These are phyloP conservation scores for cattle (Bos taurus) DNA, from an alignment of 2,113 vertebrate genomes.

Conservation along the genomic window DNA sequence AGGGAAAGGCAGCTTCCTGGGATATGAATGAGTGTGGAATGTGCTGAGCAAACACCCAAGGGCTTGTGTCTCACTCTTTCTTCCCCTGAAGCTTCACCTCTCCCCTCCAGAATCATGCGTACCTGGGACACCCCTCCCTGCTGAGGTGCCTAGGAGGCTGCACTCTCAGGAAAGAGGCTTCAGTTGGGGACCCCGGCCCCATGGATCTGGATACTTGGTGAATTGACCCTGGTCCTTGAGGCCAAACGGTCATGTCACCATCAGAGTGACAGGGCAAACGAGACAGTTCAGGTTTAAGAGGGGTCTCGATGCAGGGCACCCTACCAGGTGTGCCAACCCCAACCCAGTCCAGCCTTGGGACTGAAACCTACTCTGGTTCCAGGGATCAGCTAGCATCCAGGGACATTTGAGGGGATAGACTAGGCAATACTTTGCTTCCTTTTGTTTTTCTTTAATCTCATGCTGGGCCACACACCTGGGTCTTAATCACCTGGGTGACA, in stretches of 20 bases:
- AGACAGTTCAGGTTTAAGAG: background rate
- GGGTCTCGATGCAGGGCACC: background rate
- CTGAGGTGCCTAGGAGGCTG: background rate
- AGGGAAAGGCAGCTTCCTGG: background rate
- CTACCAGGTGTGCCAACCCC: background rate
- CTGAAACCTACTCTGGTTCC: background rate
- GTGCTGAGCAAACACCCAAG: background rate
- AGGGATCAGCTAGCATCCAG: background rate
- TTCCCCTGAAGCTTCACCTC: background rate
- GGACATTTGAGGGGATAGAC: background rate
- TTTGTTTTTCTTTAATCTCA: background rate
- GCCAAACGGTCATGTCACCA: background rate
- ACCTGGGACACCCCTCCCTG: background rate
- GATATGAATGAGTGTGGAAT: background rate
- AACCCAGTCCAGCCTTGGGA: background rate
- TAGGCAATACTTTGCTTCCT: background rate
- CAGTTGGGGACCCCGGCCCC: rapidly evolving
- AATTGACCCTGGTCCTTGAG: background rate
- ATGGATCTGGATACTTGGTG: background rate
- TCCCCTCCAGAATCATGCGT: background rate
- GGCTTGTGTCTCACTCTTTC: background rate
- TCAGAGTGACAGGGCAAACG: rapidly evolving
- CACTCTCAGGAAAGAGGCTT: background rate
- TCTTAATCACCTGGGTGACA: background rate
- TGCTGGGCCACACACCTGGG: background rate